These are phyloP conservation scores for Laterallus jamaicensis DNA, from an alignment of 2,113 vertebrate species.

Conservation along the genomic window DNA sequence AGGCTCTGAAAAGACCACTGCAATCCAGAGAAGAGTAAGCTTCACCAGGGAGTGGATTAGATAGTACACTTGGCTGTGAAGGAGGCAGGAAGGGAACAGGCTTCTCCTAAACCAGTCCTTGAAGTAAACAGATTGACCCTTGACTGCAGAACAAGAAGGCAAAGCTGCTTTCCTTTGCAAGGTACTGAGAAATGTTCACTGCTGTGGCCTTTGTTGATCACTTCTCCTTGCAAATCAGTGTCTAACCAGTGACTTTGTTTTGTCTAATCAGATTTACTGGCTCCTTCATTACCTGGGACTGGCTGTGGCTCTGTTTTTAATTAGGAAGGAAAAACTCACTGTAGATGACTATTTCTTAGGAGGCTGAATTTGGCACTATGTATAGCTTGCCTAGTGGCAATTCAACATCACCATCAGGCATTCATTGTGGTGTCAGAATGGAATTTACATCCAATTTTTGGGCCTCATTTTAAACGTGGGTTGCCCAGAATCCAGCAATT, in stretches of 20 bases:
- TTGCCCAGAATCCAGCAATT: background rate
- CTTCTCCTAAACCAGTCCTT: background rate
- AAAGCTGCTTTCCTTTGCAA: too few species aligned
- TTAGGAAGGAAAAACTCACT: background rate
- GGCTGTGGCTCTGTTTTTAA: background rate
- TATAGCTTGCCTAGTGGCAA: background rate
- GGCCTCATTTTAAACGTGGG: background rate
- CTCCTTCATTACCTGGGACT: background rate
- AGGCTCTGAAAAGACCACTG: rapidly evolving
- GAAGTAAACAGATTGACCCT: background rate
- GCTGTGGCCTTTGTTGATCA: background rate
- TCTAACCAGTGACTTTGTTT: background rate
- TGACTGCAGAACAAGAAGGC: background rate
- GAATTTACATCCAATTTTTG: background rate
- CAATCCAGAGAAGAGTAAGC: background rate
- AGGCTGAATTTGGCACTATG: background rate
- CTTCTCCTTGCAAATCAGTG: background rate
- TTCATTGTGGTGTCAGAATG: background rate
- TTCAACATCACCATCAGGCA: background rate
- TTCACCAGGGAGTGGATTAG: rapidly evolving
- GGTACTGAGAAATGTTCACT: background rate
- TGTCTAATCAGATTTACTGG: background rate
- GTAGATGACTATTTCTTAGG: background rate
- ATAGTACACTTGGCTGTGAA: rapidly evolving
- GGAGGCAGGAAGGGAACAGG: background rate